These are phyloP conservation scores for Urechis unicinctus DNA, from an alignment of 2,888 invertebrate genomes.

Conservation along the genomic window DNA sequence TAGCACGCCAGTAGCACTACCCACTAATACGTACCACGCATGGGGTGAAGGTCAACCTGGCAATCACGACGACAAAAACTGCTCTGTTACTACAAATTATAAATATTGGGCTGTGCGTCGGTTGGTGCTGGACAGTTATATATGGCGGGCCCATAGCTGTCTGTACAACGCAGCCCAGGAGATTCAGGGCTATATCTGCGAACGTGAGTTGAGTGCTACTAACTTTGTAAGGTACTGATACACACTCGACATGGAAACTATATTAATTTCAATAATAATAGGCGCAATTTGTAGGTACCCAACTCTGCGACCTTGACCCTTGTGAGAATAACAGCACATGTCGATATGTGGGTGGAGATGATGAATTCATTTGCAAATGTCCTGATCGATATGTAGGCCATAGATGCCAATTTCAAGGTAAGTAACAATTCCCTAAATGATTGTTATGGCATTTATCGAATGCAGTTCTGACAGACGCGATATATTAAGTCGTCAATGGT, in stretches of 20 bases:
- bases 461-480: too few relatives aligned
- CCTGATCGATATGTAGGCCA: slow-evolving; percentile 6
- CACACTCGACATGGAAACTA: too few relatives aligned
- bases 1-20: slow-evolving; percentile 6
- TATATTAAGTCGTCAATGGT: too few relatives aligned
- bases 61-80: slow-evolving; percentile 5
- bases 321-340: slow-evolving; percentile 16
- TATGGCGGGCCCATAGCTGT: slow-evolving; percentile 16
- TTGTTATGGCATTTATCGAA: too few relatives aligned
- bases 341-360: slow-evolving; percentile 9
- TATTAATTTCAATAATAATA: too few relatives aligned
- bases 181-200: slow-evolving; percentile 20
- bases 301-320: slow-evolving; percentile 9
- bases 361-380: slow-evolving; percentile 7
- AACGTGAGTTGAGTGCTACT: too few relatives aligned
- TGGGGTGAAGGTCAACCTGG: slow-evolving; percentile 16
- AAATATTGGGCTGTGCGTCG: slow-evolving; percentile 11
- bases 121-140: slow-evolving; percentile 6
- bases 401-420: slow-evolving; percentile 10
- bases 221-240: too few relatives aligned
- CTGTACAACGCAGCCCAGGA: slow-evolving; percentile 11
- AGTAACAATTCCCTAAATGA: too few relatives aligned
- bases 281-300: slow-evolving; percentile 8
- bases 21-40: slow-evolving; percentile 9
- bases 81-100: slow-evolving; percentile 17